Conservation (phyloP, 2,888 invertebrate genomes). For the Meghimatium bilineatum region DNA sequence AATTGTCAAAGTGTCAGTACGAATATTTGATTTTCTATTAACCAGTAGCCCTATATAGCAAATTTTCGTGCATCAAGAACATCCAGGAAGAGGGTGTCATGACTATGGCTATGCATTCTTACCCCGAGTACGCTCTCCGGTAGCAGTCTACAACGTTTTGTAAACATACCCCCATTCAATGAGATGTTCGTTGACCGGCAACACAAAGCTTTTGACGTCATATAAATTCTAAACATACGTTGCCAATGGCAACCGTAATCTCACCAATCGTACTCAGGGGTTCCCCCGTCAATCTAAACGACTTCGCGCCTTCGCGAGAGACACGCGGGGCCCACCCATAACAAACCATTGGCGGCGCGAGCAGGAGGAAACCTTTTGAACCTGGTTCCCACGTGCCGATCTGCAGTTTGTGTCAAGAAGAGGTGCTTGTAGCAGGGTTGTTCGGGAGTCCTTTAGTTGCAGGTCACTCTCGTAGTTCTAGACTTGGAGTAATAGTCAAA, state of each 20-base stretch:
- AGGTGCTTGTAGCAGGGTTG: slow-evolving; percentile 33
- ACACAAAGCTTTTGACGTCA: slow-evolving; percentile 33
- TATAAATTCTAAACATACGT: not conserved
- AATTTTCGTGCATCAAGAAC: no score
- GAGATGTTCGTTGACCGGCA: slow-evolving; percentile 22
- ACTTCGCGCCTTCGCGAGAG: slow-evolving; percentile 66
- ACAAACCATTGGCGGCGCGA: slow-evolving; percentile 43
- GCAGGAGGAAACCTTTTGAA: slow-evolving; percentile 36
- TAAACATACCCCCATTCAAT: not conserved
- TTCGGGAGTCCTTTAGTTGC: slow-evolving; percentile 39
- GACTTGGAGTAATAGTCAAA: slow-evolving; percentile 34
- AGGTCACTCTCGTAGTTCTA: slow-evolving; percentile 38
- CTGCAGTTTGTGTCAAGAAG: slow-evolving; percentile 39
- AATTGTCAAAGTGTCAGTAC: no score
- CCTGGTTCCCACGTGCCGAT: slow-evolving; percentile 42
- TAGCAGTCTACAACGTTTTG: not conserved
- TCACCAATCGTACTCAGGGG: slow-evolving; percentile 59
- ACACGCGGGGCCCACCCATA: slow-evolving; percentile 56
- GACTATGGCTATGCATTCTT: no score
- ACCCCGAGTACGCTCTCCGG: not conserved
- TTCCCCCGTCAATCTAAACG: slow-evolving; percentile 65
- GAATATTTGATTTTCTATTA: no score
- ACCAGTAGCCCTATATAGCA: no score
- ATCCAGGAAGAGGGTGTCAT: no score
- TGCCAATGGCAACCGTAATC: slow-evolving; percentile 41